Evolutionary conservation across 2,113 vertebrate genomes (phyloP), one percentile per base, ranked within the genome.

Genomic region (Bambusicola thoracicus): DNA sequence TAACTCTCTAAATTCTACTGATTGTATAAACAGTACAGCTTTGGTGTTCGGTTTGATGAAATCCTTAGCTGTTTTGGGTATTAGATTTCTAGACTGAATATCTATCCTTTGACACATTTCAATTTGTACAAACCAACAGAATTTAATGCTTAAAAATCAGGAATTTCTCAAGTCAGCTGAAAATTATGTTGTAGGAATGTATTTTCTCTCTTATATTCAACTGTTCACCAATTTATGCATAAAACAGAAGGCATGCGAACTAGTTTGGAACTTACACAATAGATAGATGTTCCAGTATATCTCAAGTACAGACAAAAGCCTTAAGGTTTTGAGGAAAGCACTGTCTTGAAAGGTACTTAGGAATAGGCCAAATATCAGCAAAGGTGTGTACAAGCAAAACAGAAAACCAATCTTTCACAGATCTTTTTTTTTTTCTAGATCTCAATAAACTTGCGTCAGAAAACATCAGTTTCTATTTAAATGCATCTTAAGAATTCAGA

Each of bases 401-500:
- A 69, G 44, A 48, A 29, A 41, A 40, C 17, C n/a, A 8, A 13
- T 44, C n/a, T 49, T 49, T 69, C n/a, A 8, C 41, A 38, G 0
- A 0, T 55, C n/a, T 44, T 34, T 8, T 43, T 84, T 67, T 94
- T 79, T 55, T 17, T 8, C 36, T 76, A 34, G 10, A 91, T 89
- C 89, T 87, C 49, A 51, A 85, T 66, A 40, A 90, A 51, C 75
- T 90, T 29, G 46, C 43, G 25, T 91, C n/a, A 82, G 75, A 85
- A 67, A 87, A 25, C 43, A 51, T 72, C 85, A 73, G 20, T 93
- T 85, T 85, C 53, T 93, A 34, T 92, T 94, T 90, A 95, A 81
- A 82, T 76, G 43, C 81, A 65, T 82, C 48, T 85, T 5, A 91
- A 82, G 48, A 87, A 61, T 53, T 82, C 67, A 51, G 67, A 56